Evolutionary conservation across 2,113 vertebrate genomes (phyloP).

Genomic region (Dromaius novaehollandiae): DNA sequence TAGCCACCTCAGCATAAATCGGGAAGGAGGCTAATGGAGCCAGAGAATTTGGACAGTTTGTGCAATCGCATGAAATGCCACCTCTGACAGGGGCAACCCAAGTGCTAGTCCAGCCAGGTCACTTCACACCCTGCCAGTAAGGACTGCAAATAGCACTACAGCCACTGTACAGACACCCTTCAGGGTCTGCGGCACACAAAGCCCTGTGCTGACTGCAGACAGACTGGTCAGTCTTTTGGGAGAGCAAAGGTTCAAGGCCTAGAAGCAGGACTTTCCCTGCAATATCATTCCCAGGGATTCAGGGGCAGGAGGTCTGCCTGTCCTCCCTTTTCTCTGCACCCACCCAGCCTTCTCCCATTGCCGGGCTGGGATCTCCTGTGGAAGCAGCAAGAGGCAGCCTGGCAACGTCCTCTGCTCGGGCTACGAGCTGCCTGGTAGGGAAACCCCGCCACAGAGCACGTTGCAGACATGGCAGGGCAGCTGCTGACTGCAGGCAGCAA

Average conservation of each 20-base stretch:
- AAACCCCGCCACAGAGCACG: background rate
- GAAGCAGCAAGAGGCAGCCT: background rate
- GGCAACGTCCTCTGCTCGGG: background rate
- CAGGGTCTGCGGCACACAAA: background rate
- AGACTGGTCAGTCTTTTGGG: background rate
- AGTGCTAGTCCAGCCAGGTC: accelerated
- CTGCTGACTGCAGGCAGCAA: background rate
- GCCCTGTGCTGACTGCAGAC: background rate
- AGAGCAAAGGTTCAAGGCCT: background rate
- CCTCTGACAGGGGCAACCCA: background rate
- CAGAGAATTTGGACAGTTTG: background rate
- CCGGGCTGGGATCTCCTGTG: background rate
- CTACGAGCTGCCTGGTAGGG: background rate
- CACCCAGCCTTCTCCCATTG: background rate
- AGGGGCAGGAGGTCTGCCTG: background rate
- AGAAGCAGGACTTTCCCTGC: background rate
- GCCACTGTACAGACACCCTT: accelerated
- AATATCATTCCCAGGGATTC: background rate
- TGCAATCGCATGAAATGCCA: background rate
- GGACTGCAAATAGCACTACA: background rate
- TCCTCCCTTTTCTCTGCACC: background rate
- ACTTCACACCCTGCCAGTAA: background rate
- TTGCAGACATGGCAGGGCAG: background rate
- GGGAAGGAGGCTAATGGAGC: background rate
- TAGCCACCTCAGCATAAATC: background rate